Evolutionary conservation across 2,888 invertebrate species (phyloP), one percentile per base, ranked within the genome.

Genomic region (Eudasyphora cyanicolor): DNA sequence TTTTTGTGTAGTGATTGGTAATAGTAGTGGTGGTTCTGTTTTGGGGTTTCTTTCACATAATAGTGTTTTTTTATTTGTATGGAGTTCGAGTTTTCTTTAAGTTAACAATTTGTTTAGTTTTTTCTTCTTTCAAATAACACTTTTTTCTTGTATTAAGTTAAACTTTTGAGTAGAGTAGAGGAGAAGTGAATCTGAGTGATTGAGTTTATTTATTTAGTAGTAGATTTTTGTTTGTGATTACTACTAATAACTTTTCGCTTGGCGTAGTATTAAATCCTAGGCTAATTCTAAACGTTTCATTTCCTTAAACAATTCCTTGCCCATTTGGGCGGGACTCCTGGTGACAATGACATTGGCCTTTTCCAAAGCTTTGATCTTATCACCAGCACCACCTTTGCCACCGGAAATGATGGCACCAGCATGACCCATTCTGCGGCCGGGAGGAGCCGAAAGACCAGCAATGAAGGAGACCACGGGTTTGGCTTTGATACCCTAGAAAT

Each of bases 371-470:
- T 97, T 96, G 87, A 99, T 99, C 93, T 99, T 99, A 91, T 98
- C 99, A 93, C 97, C 96, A 79, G 99, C 99, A 76, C 98, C 98
- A 85, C 99, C 99, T 92, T 99, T 99, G 70, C 99, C 99, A 17
- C 99, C 99, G 0, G 99, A 98, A 91, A 99, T 99, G 89, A 99
- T 99, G 86, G 99, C 99, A 87, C 99, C 99, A 82, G 99, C 99
- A 92, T 99, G 99, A 57, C 99, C 99, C 99, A 99, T 99, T 91
- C 99, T 94, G 89, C 99, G 94, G 76, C 99, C 99, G 60, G 99
- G 98, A 19, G 99, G 99, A 14, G 99, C 99, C 12, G 99, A 99
- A 84, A 99, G 92, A 80, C 99, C 99, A 88, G 99, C 99, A 92
- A 99, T 99, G 93, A 99, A 99, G 7, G 99, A 98, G 2, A 99